phyloP scores from a whole-genome alignment of 23 tunicate genomes.

The Halocynthia aurantium region DNA sequence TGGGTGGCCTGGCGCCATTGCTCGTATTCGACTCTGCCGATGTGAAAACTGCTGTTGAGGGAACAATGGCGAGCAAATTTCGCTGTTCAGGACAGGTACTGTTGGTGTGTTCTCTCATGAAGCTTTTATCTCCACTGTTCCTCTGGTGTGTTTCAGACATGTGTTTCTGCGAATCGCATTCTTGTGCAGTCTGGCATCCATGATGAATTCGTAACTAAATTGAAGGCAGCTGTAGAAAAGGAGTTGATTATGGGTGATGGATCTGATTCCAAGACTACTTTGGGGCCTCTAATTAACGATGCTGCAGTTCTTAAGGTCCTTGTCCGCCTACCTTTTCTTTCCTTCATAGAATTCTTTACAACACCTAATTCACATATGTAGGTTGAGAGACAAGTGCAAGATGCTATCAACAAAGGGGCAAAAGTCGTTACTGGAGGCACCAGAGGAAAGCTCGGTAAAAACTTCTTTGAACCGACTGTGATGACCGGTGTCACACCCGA shows the following conservation, averaged over 20 bases:
- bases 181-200: constrained; percentile 69
- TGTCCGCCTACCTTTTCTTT: background rate
- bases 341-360: background rate
- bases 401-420: constrained; percentile 74
- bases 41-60: constrained; percentile 47
- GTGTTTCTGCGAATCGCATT: constrained; percentile 81
- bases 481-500: constrained; percentile 58
- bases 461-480: constrained; percentile 63
- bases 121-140: background rate
- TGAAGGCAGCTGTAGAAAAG: constrained; percentile 46
- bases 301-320: constrained; percentile 58
- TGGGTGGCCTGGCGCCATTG: constrained; percentile 93
- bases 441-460: constrained; percentile 21
- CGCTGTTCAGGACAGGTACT: constrained; percentile 79
- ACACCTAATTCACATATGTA: background rate
- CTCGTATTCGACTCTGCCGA: constrained; percentile 87
- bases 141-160: constrained; percentile 40
- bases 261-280: constrained; percentile 35
- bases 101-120: background rate
- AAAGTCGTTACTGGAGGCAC: constrained; percentile 55
- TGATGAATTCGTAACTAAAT: constrained; percentile 57
- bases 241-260: constrained; percentile 70
- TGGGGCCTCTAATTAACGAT: constrained; percentile 81
- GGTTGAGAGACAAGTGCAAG: constrained; percentile 63
- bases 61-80: constrained; percentile 77